phyloP scores from a whole-genome alignment of 2,113 vertebrate species.

The Sphyrna mokarran region DNA sequence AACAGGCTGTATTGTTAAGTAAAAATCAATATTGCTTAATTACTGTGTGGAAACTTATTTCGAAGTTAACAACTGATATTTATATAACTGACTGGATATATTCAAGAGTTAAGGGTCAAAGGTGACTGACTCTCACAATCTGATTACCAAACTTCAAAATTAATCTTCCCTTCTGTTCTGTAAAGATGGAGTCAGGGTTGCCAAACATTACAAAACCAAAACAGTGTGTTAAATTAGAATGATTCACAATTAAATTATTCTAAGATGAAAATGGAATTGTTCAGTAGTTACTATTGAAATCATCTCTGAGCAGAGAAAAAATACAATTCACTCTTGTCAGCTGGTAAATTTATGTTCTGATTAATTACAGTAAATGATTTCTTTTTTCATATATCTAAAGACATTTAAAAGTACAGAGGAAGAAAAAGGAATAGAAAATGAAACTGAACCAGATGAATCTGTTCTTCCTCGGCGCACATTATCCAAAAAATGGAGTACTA shows the following conservation, averaged over 20 bases:
- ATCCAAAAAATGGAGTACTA: constrained; percentile 35
- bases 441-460: no score
- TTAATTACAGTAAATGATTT: neutral
- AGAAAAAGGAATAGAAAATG: constrained; percentile 1
- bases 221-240: neutral
- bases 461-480: no score
- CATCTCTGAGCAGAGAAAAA: neutral
- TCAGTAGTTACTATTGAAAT: neutral
- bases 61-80: neutral
- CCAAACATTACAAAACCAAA: neutral
- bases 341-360: neutral
- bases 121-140: neutral
- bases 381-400: constrained; percentile 14
- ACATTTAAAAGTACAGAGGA: constrained; percentile 36
- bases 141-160: neutral
- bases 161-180: neutral
- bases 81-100: neutral
- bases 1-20: neutral
- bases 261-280: neutral
- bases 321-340: neutral
- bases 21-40: neutral
- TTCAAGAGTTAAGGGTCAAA: neutral
- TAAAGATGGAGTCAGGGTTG: neutral
- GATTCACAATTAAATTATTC: neutral
- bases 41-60: neutral